Conservation (phyloP, 2,888 invertebrate species). For the Metallyticus violacea region DNA sequence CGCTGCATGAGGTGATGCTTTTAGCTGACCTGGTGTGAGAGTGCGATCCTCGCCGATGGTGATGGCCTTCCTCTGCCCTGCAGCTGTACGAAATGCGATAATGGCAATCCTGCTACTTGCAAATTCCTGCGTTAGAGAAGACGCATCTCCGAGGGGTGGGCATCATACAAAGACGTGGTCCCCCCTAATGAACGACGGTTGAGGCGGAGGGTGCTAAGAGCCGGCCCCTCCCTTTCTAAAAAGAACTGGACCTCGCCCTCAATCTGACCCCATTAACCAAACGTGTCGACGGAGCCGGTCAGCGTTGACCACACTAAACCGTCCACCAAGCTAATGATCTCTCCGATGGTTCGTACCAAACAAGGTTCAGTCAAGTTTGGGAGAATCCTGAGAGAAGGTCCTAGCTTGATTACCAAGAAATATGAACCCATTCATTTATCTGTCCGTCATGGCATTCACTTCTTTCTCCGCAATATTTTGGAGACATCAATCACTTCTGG, state of each 20-base stretch:
- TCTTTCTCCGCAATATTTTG: too few species aligned
- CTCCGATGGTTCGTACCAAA: background rate
- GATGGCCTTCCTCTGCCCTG: background rate
- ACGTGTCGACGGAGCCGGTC: background rate
- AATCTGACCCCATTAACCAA: background rate
- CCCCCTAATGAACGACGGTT: background rate
- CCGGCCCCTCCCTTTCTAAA: background rate
- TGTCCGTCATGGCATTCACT: background rate
- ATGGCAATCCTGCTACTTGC: background rate
- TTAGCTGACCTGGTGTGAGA: background rate
- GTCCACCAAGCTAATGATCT: background rate
- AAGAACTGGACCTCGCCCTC: background rate
- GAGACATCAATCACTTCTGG: too few species aligned
- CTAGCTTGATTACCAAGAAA: too few species aligned
- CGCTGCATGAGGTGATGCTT: background rate
- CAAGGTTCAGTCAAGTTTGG: background rate
- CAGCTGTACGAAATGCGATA: background rate
- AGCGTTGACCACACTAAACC: background rate
- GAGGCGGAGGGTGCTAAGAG: too few species aligned
- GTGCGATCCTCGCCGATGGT: background rate
- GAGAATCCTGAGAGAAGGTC: background rate
- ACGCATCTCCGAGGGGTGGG: background rate
- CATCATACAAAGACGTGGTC: background rate
- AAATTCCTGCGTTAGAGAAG: background rate
- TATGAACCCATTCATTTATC: background rate